Conservation (phyloP, 2,113 vertebrate genomes). For the Hemibates koningsi region DNA sequence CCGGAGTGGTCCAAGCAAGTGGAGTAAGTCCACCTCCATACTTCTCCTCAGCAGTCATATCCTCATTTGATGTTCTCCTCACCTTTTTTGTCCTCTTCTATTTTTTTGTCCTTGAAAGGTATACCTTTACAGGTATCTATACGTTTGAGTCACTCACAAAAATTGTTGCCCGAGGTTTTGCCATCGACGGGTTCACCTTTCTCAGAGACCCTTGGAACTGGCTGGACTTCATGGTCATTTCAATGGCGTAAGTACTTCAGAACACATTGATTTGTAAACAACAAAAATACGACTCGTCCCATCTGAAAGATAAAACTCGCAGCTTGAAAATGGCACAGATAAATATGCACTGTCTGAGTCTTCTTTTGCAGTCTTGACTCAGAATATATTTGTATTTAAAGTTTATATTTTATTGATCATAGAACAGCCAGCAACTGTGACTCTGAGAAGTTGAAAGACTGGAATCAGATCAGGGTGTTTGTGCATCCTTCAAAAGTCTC, state of each 20-base stretch:
- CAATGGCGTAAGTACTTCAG: constrained; percentile 91
- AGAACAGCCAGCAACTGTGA: neutral
- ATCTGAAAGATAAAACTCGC: neutral
- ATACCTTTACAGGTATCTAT: constrained; percentile 98
- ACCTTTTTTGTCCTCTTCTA: neutral
- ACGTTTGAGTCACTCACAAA: constrained; percentile 98
- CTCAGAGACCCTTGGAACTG: constrained; percentile 97
- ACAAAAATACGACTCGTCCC: neutral
- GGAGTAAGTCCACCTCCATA: constrained; percentile 80
- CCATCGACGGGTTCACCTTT: constrained; percentile 95
- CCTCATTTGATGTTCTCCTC: neutral
- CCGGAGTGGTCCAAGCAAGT: constrained; percentile 99
- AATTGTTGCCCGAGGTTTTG: constrained; percentile 95
- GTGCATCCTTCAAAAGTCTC: neutral
- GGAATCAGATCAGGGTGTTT: neutral
- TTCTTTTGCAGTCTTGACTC: neutral
- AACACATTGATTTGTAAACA: neutral
- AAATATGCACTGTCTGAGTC: neutral
- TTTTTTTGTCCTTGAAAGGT: constrained; percentile 67
- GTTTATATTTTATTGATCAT: neutral
- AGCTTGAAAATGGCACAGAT: neutral
- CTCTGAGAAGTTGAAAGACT: neutral
- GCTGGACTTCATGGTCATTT: constrained; percentile 98
- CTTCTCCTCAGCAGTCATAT: neutral
- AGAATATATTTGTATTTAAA: neutral